A percentile compares a stretch with the other conserved stretches of the same genome.
phyloP scores from a whole-genome alignment of 2,797 vertebrate genomes.

The Pantherophis alleghaniensis region DNA sequence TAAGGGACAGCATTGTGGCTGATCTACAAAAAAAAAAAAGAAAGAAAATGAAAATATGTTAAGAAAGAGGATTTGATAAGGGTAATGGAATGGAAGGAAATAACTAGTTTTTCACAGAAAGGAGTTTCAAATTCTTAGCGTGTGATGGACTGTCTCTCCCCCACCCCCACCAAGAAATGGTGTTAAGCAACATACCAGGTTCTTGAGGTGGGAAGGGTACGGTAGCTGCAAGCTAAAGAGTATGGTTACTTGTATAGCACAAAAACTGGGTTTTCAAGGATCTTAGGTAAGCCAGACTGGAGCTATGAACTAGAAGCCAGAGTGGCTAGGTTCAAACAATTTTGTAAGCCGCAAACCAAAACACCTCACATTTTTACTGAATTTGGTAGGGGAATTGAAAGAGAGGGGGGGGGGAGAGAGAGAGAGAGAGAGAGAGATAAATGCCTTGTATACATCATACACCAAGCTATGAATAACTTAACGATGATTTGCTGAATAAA shows the following conservation, averaged over 20 bases:
- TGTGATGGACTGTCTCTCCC: no score
- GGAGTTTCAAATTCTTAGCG: background rate
- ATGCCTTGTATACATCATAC: background rate
- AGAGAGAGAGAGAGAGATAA: background rate
- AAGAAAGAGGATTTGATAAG: slow-evolving; percentile 18
- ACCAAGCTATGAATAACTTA: background rate
- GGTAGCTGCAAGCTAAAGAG: background rate
- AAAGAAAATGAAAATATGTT: background rate
- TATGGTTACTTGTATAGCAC: background rate
- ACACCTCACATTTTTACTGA: background rate
- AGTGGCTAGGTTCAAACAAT: background rate
- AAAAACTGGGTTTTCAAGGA: background rate
- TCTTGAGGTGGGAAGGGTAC: no score
- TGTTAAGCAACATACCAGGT: background rate
- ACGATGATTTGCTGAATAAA: background rate
- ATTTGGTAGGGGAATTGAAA: background rate
- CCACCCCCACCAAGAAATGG: background rate
- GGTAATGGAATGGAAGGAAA: background rate
- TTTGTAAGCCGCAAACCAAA: background rate
- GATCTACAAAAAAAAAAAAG: background rate
- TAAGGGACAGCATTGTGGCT: background rate
- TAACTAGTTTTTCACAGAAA: slow-evolving; percentile 3
- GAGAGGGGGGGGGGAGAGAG: rapidly evolving
- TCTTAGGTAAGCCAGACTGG: background rate
- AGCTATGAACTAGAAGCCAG: background rate